These are phyloP conservation scores for Malacoraja senta DNA, from an alignment of 2,797 vertebrate species.

Conservation along the genomic window DNA sequence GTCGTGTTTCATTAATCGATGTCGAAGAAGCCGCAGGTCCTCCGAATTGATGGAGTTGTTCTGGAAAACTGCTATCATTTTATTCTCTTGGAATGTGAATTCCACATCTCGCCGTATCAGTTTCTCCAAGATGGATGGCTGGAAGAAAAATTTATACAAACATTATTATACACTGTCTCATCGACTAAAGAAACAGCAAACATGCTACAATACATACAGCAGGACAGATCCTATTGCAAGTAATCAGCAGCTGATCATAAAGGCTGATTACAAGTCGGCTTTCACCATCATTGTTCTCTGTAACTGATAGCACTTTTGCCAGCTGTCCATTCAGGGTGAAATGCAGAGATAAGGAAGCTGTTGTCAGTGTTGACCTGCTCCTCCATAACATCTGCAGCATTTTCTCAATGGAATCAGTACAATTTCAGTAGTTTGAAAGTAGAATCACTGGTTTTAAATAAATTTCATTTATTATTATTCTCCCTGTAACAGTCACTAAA, in stretches of 20 bases:
- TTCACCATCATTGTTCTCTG: too few species aligned
- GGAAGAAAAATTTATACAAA: slow-evolving; percentile 17
- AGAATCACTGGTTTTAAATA: too few species aligned
- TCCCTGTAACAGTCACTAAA: too few species aligned
- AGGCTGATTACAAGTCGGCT: too few species aligned
- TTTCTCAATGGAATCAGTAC: too few species aligned
- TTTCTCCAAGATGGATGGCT: slow-evolving; percentile 54
- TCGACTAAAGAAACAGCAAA: not conserved
- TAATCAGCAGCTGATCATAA: not conserved
- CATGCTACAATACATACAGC: not conserved
- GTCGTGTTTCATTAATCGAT: slow-evolving; percentile 64
- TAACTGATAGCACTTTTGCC: too few species aligned
- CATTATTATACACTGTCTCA: not conserved
- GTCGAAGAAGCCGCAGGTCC: slow-evolving; percentile 62
- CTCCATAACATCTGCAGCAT: too few species aligned
- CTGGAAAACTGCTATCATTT: slow-evolving; percentile 80
- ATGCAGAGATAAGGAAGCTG: too few species aligned
- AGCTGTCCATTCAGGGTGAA: too few species aligned
- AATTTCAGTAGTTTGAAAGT: too few species aligned
- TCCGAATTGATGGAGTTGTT: slow-evolving; percentile 61
- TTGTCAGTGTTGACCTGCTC: too few species aligned
- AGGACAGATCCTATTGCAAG: not conserved
- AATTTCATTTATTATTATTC: too few species aligned
- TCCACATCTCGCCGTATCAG: slow-evolving; percentile 61
- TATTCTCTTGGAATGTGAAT: slow-evolving; percentile 59